Percentiles rank a stretch among this genome's conserved stretches.
phyloP scores from a whole-genome alignment of 2,888 invertebrate genomes.

The Scaptomyza cyrtandrae region DNA sequence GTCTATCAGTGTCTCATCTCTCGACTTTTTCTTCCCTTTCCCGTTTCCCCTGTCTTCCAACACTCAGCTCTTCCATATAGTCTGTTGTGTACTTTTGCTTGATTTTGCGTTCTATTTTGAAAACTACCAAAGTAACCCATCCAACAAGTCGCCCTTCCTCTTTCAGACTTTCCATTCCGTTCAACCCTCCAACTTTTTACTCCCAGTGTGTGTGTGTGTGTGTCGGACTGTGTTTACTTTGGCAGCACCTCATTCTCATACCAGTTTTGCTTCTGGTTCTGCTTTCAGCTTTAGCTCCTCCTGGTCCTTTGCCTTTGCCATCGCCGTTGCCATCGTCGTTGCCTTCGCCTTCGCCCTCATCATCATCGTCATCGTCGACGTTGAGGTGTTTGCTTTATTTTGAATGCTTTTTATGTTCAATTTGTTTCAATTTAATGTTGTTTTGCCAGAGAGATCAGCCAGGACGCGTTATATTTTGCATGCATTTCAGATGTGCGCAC shows the following conservation, averaged over 20 bases:
- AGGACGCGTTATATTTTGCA: constrained; percentile 69
- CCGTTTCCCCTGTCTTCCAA: not conserved
- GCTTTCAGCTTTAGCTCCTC: constrained; percentile 12
- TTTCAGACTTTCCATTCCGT: not conserved
- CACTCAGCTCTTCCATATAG: constrained; percentile 7
- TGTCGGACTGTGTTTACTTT: constrained; percentile 68
- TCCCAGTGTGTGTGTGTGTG: constrained; percentile 16
- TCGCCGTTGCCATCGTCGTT: not conserved
- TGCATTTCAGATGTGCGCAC: constrained; percentile 67
- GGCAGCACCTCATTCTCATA: constrained; percentile 61
- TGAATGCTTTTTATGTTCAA: constrained; percentile 80
- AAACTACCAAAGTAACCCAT: constrained; percentile 56
- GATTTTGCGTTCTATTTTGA: constrained; percentile 64
- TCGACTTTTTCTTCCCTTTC: not conserved
- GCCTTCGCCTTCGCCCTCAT: constrained; percentile 2
- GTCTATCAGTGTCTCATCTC: constrained; percentile 15
- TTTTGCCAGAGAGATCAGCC: constrained; percentile 74
- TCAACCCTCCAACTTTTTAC: not conserved
- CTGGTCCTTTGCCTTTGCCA: constrained; percentile 7
- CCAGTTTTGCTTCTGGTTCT: constrained; percentile 38
- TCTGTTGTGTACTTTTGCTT: constrained; percentile 68
- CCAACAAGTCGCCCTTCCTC: constrained; percentile 45
- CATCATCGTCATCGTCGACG: constrained; percentile 30
- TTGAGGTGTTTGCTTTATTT: constrained; percentile 76
- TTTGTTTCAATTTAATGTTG: constrained; percentile 80